Conservation (phyloP, 1,140 invertebrate species). For the Drosophila busckii region DNA sequence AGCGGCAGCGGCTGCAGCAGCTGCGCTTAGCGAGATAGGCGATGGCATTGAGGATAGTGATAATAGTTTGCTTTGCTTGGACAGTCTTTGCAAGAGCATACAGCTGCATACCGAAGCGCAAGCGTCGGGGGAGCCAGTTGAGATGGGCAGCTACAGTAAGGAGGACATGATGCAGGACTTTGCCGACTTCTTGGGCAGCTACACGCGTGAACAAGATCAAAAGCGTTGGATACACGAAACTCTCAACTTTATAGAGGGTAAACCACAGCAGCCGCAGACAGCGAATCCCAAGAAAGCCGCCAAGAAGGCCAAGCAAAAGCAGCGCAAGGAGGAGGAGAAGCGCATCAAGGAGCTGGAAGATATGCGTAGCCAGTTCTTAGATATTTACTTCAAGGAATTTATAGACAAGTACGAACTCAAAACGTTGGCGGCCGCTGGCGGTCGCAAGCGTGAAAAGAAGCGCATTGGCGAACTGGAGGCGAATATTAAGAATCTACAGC, state of each 20-base stretch:
- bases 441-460: constrained; percentile 74
- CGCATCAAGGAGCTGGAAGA: constrained; percentile 72
- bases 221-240: constrained; percentile 74
- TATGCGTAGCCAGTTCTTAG: constrained; percentile 67
- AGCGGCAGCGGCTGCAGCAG: constrained; percentile 39
- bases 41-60: constrained; percentile 46
- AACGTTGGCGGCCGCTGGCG: constrained; percentile 53
- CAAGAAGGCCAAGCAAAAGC: constrained; percentile 76
- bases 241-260: constrained; percentile 73
- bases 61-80: constrained; percentile 60
- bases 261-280: constrained; percentile 65
- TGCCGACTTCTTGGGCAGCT: constrained; percentile 66
- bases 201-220: constrained; percentile 60
- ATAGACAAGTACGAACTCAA: constrained; percentile 71
- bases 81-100: constrained; percentile 69
- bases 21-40: constrained; percentile 38
- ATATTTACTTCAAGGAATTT: constrained; percentile 78
- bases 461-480: constrained; percentile 71
- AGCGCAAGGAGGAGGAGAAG: constrained; percentile 75
- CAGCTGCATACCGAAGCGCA: constrained; percentile 58
- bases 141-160: constrained; percentile 46
- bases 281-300: constrained; percentile 73
- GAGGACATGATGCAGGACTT: constrained; percentile 72
- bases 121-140: constrained; percentile 16
- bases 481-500: constrained; percentile 74